These are phyloP conservation scores for Hemitrygon akajei DNA, from an alignment of 2,797 vertebrate genomes.

Conservation along the genomic window DNA sequence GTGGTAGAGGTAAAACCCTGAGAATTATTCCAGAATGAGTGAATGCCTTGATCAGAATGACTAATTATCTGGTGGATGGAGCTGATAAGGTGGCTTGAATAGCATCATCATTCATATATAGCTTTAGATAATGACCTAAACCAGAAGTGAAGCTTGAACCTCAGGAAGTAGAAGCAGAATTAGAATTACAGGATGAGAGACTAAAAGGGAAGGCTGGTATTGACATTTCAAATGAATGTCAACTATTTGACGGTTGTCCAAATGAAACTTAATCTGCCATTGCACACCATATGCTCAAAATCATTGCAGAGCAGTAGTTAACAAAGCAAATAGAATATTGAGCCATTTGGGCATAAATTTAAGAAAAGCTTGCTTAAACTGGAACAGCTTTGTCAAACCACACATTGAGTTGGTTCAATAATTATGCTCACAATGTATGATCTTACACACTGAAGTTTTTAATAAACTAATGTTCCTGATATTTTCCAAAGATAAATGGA, in stretches of 20 bases:
- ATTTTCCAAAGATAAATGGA: no score
- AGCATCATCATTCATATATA: background rate
- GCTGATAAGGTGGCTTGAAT: background rate
- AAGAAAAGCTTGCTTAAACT: background rate
- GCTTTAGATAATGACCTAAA: background rate
- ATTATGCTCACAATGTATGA: background rate
- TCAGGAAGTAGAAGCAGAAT: background rate
- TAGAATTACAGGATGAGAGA: background rate
- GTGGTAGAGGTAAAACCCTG: background rate
- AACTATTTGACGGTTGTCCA: background rate
- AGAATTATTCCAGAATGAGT: background rate
- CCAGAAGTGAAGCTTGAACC: background rate
- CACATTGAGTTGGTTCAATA: background rate
- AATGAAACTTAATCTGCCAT: slow-evolving; percentile 16
- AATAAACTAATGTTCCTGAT: no score
- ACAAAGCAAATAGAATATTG: background rate
- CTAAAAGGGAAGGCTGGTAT: background rate
- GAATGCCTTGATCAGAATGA: background rate
- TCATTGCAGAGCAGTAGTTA: background rate
- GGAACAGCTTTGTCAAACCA: background rate
- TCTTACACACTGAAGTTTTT: no score
- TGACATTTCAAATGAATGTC: slow-evolving; percentile 2
- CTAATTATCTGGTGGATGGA: background rate
- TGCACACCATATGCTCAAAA: background rate
- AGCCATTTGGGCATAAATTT: background rate